Evolutionary conservation across 2,113 vertebrate species (phyloP).

Genomic region (Ctenomys sociabilis): DNA sequence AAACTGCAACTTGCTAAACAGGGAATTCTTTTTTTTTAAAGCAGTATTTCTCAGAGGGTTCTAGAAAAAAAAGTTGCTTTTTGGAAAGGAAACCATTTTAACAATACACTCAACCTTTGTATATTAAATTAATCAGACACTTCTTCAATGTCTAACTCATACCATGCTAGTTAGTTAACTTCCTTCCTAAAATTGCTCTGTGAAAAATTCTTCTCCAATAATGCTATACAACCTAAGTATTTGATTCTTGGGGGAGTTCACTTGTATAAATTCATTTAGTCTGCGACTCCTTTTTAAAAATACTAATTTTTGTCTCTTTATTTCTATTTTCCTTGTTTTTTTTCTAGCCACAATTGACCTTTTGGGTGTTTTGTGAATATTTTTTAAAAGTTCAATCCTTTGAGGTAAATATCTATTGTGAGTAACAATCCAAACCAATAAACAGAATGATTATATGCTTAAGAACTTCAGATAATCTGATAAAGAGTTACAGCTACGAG

Average conservation of each 20-base stretch:
- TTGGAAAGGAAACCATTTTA: neutral
- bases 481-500: neutral
- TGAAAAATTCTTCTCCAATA: slow-evolving; percentile 29
- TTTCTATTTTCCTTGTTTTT: neutral
- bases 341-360: neutral
- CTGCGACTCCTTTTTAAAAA: slow-evolving; percentile 12
- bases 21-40: neutral
- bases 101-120: neutral
- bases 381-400: slow-evolving; percentile 39
- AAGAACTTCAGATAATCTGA: slow-evolving; percentile 6
- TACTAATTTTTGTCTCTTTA: neutral
- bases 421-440: slow-evolving; percentile 17
- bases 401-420: neutral
- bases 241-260: slow-evolving; percentile 10
- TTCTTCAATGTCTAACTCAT: neutral
- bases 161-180: neutral
- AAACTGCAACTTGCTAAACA: slow-evolving; percentile 44
- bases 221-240: neutral
- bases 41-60: neutral
- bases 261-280: slow-evolving; percentile 39
- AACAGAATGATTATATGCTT: neutral
- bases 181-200: neutral
- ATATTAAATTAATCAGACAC: neutral
- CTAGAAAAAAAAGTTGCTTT: slow-evolving; percentile 40
- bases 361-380: slow-evolving; percentile 17